Conservation (phyloP, 2,888 invertebrate species). For the Tipula lateralis region DNA sequence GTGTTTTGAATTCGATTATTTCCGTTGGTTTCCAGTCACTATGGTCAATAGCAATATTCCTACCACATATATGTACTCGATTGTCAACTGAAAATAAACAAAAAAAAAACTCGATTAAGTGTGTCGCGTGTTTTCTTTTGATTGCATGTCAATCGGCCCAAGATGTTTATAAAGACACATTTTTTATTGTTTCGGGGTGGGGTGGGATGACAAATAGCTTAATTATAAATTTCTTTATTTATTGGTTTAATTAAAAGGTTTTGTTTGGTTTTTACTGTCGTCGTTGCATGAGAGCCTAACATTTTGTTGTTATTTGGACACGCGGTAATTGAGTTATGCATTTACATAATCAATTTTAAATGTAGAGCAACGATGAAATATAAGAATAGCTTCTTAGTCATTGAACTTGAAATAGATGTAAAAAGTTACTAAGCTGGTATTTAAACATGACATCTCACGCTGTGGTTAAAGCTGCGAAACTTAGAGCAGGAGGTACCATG, state of each 20-base stretch:
- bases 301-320: background rate
- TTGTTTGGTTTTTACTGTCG: background rate
- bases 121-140: background rate
- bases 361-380: background rate
- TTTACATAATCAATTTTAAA: too few species aligned
- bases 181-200: background rate
- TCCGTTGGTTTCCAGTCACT: conserved; percentile 43
- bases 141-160: background rate
- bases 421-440: background rate
- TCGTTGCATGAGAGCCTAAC: background rate
- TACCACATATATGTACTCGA: background rate
- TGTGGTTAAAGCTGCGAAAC: too few species aligned
- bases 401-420: background rate
- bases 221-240: background rate
- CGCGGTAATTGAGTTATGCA: background rate
- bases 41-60: background rate
- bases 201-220: background rate
- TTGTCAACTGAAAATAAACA: conserved; percentile 3
- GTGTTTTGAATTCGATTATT: conserved; percentile 44
- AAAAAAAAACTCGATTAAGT: background rate
- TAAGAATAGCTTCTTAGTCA: conserved; percentile 30
- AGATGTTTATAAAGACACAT: background rate
- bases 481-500: too few species aligned
- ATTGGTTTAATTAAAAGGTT: background rate
- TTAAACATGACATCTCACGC: too few species aligned